Conservation (phyloP, 2,113 vertebrate genomes). For the Solea senegalensis region DNA sequence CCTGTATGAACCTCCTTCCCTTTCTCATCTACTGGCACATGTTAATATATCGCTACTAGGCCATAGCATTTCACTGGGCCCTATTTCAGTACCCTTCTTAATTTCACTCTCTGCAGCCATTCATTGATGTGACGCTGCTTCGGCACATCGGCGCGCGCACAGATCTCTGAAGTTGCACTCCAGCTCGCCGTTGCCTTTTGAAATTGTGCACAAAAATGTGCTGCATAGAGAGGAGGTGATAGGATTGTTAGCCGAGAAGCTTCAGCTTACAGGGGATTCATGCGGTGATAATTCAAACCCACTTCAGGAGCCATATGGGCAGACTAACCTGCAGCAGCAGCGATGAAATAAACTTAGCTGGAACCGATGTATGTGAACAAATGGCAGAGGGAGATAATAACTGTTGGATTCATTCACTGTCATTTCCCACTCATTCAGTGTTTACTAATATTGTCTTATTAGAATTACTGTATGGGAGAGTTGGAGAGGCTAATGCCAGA, state of each 20-base stretch:
- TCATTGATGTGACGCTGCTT: slow-evolving; percentile 25
- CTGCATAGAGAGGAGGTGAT: not conserved
- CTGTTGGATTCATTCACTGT: slow-evolving; percentile 9
- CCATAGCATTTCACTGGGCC: slow-evolving; percentile 56
- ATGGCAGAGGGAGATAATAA: slow-evolving; percentile 11
- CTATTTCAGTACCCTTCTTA: slow-evolving; percentile 28
- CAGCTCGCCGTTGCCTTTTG: slow-evolving; percentile 29
- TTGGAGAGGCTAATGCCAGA: not conserved
- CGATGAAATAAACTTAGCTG: slow-evolving; percentile 30
- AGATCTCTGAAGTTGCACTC: slow-evolving; percentile 50
- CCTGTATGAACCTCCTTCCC: slow-evolving; percentile 46
- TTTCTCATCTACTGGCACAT: slow-evolving; percentile 41
- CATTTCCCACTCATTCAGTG: not conserved
- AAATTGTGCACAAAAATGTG: slow-evolving; percentile 20
- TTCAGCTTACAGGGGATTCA: slow-evolving; percentile 19
- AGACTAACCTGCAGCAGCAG: slow-evolving; percentile 17
- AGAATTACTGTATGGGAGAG: not conserved
- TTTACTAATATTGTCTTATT: slow-evolving; percentile 8
- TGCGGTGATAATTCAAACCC: slow-evolving; percentile 28
- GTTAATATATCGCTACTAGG: slow-evolving; percentile 40
- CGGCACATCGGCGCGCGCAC: slow-evolving; percentile 8
- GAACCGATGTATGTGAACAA: slow-evolving; percentile 10
- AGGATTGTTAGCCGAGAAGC: slow-evolving; percentile 10
- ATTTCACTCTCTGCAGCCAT: slow-evolving; percentile 50
- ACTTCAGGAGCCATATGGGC: slow-evolving; percentile 16